Evolutionary conservation across 2,797 vertebrate species (phyloP).

Genomic region (Anguilla marmorata): DNA sequence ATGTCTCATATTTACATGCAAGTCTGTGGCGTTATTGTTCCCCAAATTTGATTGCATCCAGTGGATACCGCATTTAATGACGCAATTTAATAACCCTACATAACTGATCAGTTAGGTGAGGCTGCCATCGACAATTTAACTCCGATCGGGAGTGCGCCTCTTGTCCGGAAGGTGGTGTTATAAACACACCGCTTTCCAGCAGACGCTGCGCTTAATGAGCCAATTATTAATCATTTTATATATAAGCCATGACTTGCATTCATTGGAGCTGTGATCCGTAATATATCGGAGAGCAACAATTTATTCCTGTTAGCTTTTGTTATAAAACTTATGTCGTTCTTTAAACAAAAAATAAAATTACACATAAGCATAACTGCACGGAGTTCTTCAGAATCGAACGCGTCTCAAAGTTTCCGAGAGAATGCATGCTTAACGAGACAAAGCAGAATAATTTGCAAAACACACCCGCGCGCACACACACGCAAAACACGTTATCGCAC

Average conservation of each 20-base stretch:
- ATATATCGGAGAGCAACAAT: background rate
- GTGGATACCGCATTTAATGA: background rate
- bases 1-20: background rate
- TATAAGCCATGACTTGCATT: background rate
- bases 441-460: too few relatives aligned
- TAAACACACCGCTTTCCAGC: slow-evolving; percentile 18
- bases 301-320: background rate
- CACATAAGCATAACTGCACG: background rate
- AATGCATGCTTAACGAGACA: too few relatives aligned
- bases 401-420: background rate
- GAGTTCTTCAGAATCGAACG: background rate
- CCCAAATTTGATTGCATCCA: background rate
- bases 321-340: background rate
- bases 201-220: too few relatives aligned
- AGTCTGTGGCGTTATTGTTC: background rate
- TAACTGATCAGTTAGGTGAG: background rate
- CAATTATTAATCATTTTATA: too few relatives aligned
- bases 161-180: slow-evolving; percentile 26
- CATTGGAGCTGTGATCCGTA: background rate
- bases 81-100: background rate
- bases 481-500: too few relatives aligned
- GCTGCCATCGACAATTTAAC: background rate
- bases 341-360: background rate
- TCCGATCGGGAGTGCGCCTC: background rate
- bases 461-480: too few relatives aligned